Base-by-base conservation (phyloP, 2,797 vertebrate genomes). In the Sebastes diaconus region DNA sequence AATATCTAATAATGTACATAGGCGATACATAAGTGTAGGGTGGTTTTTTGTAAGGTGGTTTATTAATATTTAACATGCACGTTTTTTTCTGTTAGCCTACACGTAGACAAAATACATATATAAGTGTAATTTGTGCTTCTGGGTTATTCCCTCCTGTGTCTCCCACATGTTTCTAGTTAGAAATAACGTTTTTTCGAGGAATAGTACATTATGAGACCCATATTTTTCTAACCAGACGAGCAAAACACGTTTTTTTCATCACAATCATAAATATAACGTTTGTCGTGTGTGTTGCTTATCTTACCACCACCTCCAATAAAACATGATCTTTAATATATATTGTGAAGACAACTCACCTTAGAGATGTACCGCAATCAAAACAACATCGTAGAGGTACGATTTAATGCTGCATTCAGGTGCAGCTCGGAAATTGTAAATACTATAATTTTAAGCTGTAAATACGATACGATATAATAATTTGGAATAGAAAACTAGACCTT, bases 331-430 rank as follows among this genome's bases (percentile, higher is more conserved):
- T 59, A 42, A 74, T 30, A 77, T 0, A 39, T 67, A 75, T 16
- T 34, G 20, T 79, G 8, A 82, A 82, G 77, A 73, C 4, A 73
- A 83, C 88, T 90, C 79, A 92, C 92, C 90, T 91, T 78, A 64
- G 64, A 86, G 50, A 90, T 70, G 75, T 25, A 75, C 90, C 82
- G 92, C 88, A 88, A 84, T 81, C 88, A 91, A 84, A 90, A 91
- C 78, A 88, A 73, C 74, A 77, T 30, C 55, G 68, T 74, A 73
- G 57, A 77, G 86, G 68, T 75, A 67, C 71, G 81, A 90, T 90
- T 90, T 25, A 36, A 81, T 87, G 90, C 8, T 77, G 85, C 83
- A 0, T 92, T 90, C 63, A 77, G 0, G 0, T 3, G 0, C 2
- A 0, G 16, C 32, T 82, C 55, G 68, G 52, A 79, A 66, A 46